Evolutionary conservation across 2,888 invertebrate genomes (phyloP), one percentile per base, ranked within the genome.

Genomic region (Epinotia nisella): DNA sequence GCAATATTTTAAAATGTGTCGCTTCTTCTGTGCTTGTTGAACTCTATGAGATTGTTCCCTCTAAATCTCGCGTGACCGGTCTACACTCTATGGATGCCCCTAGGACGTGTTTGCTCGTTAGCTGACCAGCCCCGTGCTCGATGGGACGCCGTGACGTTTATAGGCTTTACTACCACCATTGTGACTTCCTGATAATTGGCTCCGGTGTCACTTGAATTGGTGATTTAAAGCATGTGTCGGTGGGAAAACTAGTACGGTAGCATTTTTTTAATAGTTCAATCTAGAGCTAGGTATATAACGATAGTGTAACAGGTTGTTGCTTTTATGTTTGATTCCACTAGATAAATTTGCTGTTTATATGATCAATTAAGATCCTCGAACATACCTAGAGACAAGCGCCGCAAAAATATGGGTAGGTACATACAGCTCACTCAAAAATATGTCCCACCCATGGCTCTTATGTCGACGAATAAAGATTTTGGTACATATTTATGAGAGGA

Each of bases 101-200:
- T 87, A 90, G 87, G 88, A 88, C 86, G 87, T 84, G 89, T 89
- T 87, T 85, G 81, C 89, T 91, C 90, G 90, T 90, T 90, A 90
- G 89, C 88, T 88, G 89, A 88, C 89, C 88, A 87, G 85, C 86
- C 87, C 82, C 79, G 83, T 80, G 81, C 88, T 78, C 90, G 87
- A 84, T 87, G 86, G 90, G 90, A 89, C 86, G 86, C 88, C 90
- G 84, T 87, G 86, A 88, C 89, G 85, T 86, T 91, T 91, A 91
- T 89, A 86, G 85, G 83, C 85, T 86, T 87, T 89, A 88, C 89
- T 87, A 86, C 82, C 79, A 84, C 85, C 83, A 86, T 89, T 90
- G 90, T 89, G 82, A 82, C 84, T 84, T 81, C 82, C 84, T 79
- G 80, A 85, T 88, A 87, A 88, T 88, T 88, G 87, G 79, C 71